Conservation (phyloP, 2,113 vertebrate species). For the Heloderma charlesbogerti region DNA sequence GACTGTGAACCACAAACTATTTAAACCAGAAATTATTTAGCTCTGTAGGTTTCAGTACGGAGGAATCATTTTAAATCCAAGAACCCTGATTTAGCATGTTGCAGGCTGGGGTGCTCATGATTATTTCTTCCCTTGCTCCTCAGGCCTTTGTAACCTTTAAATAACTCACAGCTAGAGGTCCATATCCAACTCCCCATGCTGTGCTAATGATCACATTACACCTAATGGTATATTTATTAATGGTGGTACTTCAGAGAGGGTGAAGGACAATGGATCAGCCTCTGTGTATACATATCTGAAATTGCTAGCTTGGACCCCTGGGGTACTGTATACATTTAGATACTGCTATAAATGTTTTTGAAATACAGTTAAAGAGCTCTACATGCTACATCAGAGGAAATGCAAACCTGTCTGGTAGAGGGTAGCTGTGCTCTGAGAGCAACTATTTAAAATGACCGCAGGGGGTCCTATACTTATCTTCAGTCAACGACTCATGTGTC, state of each 20-base stretch:
- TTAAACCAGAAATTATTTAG: background rate
- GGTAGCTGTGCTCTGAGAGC: background rate
- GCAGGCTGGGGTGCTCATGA: background rate
- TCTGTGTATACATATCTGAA: constrained; percentile 29
- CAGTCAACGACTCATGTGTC: constrained; percentile 3
- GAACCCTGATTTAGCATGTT: constrained; percentile 10
- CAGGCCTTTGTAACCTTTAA: constrained; percentile 39
- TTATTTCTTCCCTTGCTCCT: background rate
- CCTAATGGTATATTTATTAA: constrained; percentile 32
- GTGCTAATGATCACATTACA: constrained; percentile 37
- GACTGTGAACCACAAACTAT: background rate
- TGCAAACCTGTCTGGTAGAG: background rate
- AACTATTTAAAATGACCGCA: constrained; percentile 8
- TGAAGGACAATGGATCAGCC: constrained; percentile 41
- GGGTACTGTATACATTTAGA: constrained; percentile 19
- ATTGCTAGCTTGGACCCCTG: constrained; percentile 25
- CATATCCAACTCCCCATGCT: constrained; percentile 31
- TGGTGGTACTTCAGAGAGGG: constrained; percentile 21
- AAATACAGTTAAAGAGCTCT: constrained; percentile 8
- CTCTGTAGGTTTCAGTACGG: background rate
- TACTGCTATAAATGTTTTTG: constrained; percentile 26
- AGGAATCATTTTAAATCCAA: background rate
- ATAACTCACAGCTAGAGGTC: constrained; percentile 35
- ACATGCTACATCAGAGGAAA: background rate
- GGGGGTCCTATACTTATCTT: background rate